Evolutionary conservation across 2,797 vertebrate species (phyloP).

Genomic region (Urocyon cinereoargenteus): DNA sequence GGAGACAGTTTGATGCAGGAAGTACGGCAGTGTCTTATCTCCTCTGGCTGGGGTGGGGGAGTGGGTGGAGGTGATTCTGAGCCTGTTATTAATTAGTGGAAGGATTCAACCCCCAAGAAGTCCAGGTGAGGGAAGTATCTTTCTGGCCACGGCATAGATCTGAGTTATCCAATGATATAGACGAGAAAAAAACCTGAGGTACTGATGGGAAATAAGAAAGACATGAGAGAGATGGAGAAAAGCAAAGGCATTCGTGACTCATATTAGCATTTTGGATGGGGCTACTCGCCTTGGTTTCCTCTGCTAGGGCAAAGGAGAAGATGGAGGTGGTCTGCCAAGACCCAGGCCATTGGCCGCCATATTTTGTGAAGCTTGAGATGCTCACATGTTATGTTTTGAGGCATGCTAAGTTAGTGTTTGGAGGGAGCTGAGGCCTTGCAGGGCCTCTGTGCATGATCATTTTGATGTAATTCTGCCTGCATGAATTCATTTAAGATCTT

Average conservation of each 20-base stretch:
- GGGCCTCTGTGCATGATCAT: neutral
- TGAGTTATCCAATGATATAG: neutral
- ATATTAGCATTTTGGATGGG: fast-evolving
- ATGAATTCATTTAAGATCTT: neutral
- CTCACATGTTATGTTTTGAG: neutral
- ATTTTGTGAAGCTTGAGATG: neutral
- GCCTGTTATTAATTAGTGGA: constrained; percentile 43
- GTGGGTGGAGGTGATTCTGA: neutral
- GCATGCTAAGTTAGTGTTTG: neutral
- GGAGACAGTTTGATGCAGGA: constrained; percentile 70
- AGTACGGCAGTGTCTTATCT: constrained; percentile 51
- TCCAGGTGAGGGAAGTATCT: neutral
- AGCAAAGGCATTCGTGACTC: neutral
- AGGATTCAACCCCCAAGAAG: neutral
- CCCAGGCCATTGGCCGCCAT: neutral
- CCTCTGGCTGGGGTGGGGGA: constrained; percentile 1
- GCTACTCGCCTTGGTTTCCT: neutral
- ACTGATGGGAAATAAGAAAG: neutral
- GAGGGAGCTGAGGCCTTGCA: neutral
- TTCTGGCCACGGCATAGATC: neutral
- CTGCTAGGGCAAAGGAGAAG: neutral
- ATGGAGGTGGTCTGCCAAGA: neutral
- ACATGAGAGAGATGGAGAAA: neutral
- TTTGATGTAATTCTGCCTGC: neutral
- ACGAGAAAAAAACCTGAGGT: neutral